These are phyloP conservation scores for Drosophila takahashii DNA, from an alignment of 1,140 invertebrate genomes.

Conservation along the genomic window DNA sequence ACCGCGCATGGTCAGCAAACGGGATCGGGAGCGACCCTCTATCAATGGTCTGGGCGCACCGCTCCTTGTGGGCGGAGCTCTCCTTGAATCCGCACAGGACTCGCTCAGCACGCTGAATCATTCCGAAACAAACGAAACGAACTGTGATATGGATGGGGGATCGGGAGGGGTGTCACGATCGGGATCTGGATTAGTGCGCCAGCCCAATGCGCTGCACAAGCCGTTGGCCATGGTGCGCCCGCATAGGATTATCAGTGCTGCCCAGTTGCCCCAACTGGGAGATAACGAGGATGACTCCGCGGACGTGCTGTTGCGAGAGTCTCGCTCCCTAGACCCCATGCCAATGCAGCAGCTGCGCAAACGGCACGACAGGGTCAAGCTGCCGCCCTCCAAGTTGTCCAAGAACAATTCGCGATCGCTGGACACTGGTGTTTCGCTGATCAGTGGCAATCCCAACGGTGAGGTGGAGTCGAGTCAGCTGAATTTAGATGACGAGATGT, in stretches of 20 bases:
- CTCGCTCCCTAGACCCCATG: constrained; percentile 80
- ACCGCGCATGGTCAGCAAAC: constrained; percentile 66
- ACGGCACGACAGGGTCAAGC: constrained; percentile 66
- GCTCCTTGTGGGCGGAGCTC: constrained; percentile 51
- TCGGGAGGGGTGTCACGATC: constrained; percentile 38
- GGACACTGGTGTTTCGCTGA: constrained; percentile 79
- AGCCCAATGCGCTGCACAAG: constrained; percentile 76
- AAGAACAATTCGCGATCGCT: constrained; percentile 83
- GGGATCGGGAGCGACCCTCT: constrained; percentile 67
- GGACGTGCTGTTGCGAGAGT: constrained; percentile 71
- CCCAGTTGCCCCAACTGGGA: constrained; percentile 47
- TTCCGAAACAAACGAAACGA: constrained; percentile 83
- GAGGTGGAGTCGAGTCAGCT: constrained; percentile 23
- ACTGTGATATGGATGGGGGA: constrained; percentile 82
- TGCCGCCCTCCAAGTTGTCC: constrained; percentile 78
- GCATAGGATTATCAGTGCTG: constrained; percentile 77
- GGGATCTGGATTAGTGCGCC: constrained; percentile 62
- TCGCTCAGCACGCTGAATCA: constrained; percentile 84
- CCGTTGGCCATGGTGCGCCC: constrained; percentile 82
- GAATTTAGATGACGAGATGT: constrained; percentile 46
- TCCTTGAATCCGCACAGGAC: constrained; percentile 63
- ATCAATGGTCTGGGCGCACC: constrained; percentile 64
- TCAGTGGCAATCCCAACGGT: constrained; percentile 75
- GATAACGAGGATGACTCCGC: constrained; percentile 35
- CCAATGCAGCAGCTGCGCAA: constrained; percentile 76